phyloP scores from a whole-genome alignment of 1,140 invertebrate species.

The Lepidotrigona ventralis region DNA sequence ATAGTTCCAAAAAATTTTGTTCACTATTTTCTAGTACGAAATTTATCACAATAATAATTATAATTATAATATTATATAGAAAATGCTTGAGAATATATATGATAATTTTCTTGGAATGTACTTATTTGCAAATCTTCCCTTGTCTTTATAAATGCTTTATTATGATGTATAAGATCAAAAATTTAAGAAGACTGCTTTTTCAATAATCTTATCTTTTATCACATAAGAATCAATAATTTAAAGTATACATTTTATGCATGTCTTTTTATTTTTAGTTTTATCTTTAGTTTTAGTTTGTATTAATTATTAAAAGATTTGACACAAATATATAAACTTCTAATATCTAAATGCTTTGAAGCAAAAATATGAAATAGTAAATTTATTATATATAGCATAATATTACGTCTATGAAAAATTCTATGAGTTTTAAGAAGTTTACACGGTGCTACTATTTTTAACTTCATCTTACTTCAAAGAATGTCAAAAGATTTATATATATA shows the following conservation, averaged over 20 bases:
- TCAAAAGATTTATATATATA: neutral
- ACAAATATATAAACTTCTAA: constrained; percentile 9
- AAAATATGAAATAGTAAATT: neutral
- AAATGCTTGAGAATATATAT: constrained; percentile 15
- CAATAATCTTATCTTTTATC: constrained; percentile 15
- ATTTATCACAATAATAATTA: constrained; percentile 41
- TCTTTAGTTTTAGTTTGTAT: neutral
- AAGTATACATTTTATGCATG: neutral
- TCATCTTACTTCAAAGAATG: neutral
- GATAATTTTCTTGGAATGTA: constrained; percentile 27
- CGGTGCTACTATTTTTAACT: neutral
- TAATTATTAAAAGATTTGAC: neutral
- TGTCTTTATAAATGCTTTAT: neutral
- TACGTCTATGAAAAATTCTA: constrained; percentile 13
- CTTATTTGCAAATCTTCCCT: neutral
- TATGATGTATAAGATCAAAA: neutral
- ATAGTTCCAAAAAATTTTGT: constrained; percentile 20
- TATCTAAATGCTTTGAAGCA: constrained; percentile 2
- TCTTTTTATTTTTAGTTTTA: neutral
- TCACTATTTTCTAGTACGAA: constrained; percentile 25
- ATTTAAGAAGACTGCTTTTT: neutral
- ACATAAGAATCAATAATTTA: constrained; percentile 9
- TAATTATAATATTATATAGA: constrained; percentile 25
- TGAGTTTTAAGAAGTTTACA: neutral
- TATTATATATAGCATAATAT: neutral